Evolutionary conservation across 2,113 vertebrate genomes (phyloP).

Genomic region (Hirundichthys speculiger): DNA sequence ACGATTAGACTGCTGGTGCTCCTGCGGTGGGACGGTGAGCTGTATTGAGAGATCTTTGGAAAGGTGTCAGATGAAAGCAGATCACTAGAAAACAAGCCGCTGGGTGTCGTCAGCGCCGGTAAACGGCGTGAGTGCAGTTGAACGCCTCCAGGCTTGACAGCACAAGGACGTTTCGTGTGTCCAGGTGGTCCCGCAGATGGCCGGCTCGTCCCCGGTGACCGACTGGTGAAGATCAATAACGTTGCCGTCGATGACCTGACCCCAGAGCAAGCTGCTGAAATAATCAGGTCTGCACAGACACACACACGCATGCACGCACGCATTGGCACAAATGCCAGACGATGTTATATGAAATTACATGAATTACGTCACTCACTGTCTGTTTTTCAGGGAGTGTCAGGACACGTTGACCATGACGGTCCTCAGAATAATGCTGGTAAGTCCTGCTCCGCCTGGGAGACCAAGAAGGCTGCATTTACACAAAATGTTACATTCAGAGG

Average conservation of each 20-base stretch:
- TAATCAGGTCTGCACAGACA: slow-evolving; percentile 86
- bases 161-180: slow-evolving; percentile 62
- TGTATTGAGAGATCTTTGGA: neutral
- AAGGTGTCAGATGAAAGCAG: slow-evolving; percentile 48
- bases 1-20: neutral
- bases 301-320: slow-evolving; percentile 8
- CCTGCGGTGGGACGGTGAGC: neutral
- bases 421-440: slow-evolving; percentile 89
- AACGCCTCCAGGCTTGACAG: slow-evolving; percentile 38
- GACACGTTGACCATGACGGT: slow-evolving; percentile 87
- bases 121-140: slow-evolving; percentile 17
- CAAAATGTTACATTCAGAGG: no score
- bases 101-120: slow-evolving; percentile 9
- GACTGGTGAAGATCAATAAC: slow-evolving; percentile 90
- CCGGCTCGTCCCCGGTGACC: slow-evolving; percentile 91
- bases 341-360: neutral
- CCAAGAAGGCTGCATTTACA: neutral
- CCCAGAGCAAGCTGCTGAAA: slow-evolving; percentile 83
- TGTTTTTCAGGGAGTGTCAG: slow-evolving; percentile 84
- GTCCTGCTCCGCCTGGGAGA: slow-evolving; percentile 13
- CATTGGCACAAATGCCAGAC: neutral
- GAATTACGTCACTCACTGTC: accelerated
- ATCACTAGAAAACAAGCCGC: slow-evolving; percentile 19
- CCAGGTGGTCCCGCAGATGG: slow-evolving; percentile 92
- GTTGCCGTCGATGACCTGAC: slow-evolving; percentile 82